Percentiles rank a stretch among this genome's conserved stretches.
Conservation (phyloP, 2,797 vertebrate species). For the Acanthurus lineatus region DNA sequence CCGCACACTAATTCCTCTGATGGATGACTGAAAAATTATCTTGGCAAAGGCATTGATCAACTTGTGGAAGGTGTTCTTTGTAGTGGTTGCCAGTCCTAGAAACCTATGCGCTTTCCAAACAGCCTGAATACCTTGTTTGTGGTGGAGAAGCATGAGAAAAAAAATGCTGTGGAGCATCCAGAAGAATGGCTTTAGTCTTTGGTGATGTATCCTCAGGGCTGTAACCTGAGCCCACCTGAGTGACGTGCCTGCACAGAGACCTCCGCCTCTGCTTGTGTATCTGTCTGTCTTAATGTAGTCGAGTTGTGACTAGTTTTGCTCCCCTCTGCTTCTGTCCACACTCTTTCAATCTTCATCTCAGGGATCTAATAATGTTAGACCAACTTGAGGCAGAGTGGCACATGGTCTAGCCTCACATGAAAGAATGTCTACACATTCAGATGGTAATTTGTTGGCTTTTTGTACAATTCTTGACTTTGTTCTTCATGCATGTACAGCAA, state of each 20-base stretch:
- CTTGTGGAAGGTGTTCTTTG: constrained; percentile 2
- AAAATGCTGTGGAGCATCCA: constrained; percentile 12
- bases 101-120: background rate
- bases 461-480: constrained; percentile 77
- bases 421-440: constrained; percentile 72
- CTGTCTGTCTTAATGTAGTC: constrained; percentile 27
- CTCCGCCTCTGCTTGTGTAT: constrained; percentile 7
- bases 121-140: background rate
- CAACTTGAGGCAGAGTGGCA: constrained; percentile 35
- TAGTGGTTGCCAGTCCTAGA: background rate
- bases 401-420: constrained; percentile 48
- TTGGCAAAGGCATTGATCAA: background rate
- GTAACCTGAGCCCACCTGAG: constrained; percentile 70
- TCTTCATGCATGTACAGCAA: constrained; percentile 61
- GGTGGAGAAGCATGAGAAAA: constrained; percentile 7
- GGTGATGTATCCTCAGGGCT: constrained; percentile 51
- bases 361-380: constrained; percentile 47
- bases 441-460: constrained; percentile 76
- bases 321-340: constrained; percentile 34
- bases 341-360: constrained; percentile 36
- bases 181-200: constrained; percentile 40
- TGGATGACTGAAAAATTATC: background rate
- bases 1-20: too few species aligned
- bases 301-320: constrained; percentile 48
- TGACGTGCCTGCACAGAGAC: constrained; percentile 63